phyloP scores from a whole-genome alignment of 2,888 invertebrate species.

The Deladenus siricidicola region DNA sequence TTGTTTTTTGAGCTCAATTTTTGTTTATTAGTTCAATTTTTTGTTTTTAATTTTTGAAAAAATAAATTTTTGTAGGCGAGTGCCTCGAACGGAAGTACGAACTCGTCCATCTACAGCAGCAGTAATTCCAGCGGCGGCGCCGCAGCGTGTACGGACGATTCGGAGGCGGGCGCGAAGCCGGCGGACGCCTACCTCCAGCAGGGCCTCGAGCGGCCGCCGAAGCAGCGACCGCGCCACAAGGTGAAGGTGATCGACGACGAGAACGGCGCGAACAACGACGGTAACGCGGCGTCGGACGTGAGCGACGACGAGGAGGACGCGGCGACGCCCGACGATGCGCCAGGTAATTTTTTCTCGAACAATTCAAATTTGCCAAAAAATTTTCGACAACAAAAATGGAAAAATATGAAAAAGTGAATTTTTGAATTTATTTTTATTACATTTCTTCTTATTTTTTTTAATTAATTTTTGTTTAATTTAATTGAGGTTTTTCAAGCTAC shows the following conservation, averaged over 20 bases:
- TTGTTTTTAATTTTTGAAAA: not conserved
- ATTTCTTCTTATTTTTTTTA: too few species aligned
- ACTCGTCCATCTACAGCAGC: not conserved
- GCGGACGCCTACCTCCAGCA: constrained; percentile 20
- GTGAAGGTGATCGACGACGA: constrained; percentile 51
- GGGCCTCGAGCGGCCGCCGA: constrained; percentile 26
- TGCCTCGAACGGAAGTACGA: too few species aligned
- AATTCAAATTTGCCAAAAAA: too few species aligned
- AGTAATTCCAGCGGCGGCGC: not conserved
- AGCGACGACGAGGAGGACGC: constrained; percentile 48
- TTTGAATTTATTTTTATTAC: too few species aligned
- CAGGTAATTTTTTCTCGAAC: constrained; percentile 32
- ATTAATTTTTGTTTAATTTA: too few species aligned
- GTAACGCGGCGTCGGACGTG: constrained; percentile 54
- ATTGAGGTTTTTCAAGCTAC: too few species aligned
- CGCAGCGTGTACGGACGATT: constrained; percentile 15
- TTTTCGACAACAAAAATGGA: too few species aligned
- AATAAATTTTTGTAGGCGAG: not conserved
- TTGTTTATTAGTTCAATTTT: not conserved
- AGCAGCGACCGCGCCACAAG: constrained; percentile 18
- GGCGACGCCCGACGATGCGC: constrained; percentile 29
- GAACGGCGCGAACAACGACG: constrained; percentile 33
- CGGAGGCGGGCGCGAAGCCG: constrained; percentile 23
- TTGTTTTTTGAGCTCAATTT: too few species aligned
- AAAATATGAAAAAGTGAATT: too few species aligned